Evolutionary conservation across 1,140 invertebrate genomes (phyloP).

Genomic region (Meloidogyne floridensis): DNA sequence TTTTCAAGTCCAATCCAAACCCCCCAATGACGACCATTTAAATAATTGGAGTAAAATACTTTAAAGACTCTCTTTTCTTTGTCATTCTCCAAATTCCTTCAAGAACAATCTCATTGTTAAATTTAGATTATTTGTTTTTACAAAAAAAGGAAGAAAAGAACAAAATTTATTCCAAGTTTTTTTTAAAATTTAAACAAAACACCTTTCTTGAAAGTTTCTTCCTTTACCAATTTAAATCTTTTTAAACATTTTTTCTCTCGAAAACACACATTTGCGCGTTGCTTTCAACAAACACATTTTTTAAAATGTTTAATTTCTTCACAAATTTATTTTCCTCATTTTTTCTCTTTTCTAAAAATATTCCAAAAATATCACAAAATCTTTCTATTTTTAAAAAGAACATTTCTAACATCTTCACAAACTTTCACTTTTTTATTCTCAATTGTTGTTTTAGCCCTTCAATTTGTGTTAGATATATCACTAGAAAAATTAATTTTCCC

Average conservation of each 20-base stretch:
- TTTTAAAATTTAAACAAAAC: not conserved
- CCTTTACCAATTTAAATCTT: not conserved
- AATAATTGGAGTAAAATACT: too few species aligned
- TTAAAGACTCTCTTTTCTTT: too few species aligned
- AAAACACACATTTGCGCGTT: slow-evolving; percentile 3
- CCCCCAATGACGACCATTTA: too few species aligned
- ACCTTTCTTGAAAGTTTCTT: not conserved
- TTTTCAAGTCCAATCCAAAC: too few species aligned
- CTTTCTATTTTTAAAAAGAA: not conserved
- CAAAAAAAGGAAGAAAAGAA: too few species aligned
- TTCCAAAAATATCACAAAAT: not conserved
- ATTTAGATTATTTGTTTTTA: too few species aligned
- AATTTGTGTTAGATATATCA: not conserved
- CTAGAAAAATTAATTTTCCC: not conserved
- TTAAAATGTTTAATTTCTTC: not conserved
- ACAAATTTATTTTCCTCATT: not conserved
- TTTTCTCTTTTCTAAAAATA: not conserved
- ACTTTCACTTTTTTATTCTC: not conserved
- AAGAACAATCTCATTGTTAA: too few species aligned
- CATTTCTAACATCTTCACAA: not conserved
- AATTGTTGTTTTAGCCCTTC: not conserved
- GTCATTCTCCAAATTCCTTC: too few species aligned
- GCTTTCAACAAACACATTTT: slow-evolving; percentile 9
- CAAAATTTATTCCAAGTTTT: too few species aligned
- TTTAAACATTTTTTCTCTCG: not conserved